Evolutionary conservation across 2,797 vertebrate species (phyloP).

Genomic region (Acridotheres tristis): DNA sequence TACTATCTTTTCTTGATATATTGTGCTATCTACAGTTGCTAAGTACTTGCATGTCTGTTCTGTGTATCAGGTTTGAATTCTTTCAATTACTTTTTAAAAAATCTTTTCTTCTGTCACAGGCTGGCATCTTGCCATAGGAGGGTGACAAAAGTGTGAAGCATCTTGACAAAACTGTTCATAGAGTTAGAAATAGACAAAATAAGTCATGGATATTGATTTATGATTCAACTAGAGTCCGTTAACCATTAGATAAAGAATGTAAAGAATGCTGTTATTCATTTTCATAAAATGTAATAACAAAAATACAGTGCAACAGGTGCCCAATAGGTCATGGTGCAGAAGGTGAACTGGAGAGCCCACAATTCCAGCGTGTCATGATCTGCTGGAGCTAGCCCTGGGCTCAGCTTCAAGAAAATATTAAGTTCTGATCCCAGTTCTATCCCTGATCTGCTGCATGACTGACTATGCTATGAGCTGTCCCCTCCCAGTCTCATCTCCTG

Average conservation of each 20-base stretch:
- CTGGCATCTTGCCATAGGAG: not conserved
- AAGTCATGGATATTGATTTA: not conserved
- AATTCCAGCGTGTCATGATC: fast-evolving
- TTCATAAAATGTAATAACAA: not conserved
- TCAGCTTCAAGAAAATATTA: not conserved
- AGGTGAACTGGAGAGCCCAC: not conserved
- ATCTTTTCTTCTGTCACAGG: not conserved
- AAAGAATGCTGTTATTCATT: not conserved
- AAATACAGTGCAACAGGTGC: not conserved
- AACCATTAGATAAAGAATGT: not conserved
- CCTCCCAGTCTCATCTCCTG: not conserved
- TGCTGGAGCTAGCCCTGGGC: not conserved
- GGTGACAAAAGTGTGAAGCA: not conserved
- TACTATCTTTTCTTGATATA: not conserved
- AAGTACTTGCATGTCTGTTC: not conserved
- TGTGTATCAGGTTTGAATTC: not conserved
- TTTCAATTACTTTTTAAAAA: not conserved
- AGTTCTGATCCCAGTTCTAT: not conserved
- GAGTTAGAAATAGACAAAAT: not conserved
- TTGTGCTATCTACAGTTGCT: not conserved
- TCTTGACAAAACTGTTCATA: not conserved
- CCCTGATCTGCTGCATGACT: not conserved
- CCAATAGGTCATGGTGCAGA: not conserved
- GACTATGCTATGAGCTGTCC: not conserved
- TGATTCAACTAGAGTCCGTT: not conserved